A percentile compares a stretch with the other conserved stretches of the same genome.
These are phyloP conservation scores for Acanthurus leucopareius DNA, from an alignment of 2,797 vertebrate genomes.

Conservation along the genomic window DNA sequence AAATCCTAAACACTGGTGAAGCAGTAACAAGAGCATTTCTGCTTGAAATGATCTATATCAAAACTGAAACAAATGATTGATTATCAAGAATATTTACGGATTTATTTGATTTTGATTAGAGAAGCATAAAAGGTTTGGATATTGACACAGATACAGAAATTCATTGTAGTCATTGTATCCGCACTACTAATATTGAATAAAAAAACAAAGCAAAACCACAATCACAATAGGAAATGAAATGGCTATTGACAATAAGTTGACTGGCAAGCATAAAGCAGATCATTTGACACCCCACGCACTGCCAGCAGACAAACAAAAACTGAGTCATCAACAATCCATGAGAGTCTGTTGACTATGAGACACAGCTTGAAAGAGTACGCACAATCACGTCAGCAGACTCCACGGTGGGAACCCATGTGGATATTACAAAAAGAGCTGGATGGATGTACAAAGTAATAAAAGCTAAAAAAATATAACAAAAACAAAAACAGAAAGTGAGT, in stretches of 20 bases:
- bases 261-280: slow-evolving; percentile 2
- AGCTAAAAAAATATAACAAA: background rate
- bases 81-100: too few species aligned
- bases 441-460: background rate
- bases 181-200: background rate
- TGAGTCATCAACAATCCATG: slow-evolving; percentile 20
- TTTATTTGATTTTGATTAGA: too few species aligned
- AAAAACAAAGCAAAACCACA: background rate
- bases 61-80: too few species aligned
- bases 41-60: too few species aligned
- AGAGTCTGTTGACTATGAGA: slow-evolving; percentile 2
- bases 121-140: too few species aligned
- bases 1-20: background rate
- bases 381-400: slow-evolving; percentile 3
- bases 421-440: background rate
- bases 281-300: background rate
- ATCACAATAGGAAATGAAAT: slow-evolving; percentile 12
- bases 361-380: background rate
- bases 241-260: background rate
- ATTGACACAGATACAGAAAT: background rate
- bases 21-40: background rate
- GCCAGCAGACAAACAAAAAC: slow-evolving; percentile 12
- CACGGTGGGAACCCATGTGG: background rate
- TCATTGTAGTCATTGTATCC: background rate
- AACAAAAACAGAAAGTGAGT: slow-evolving; percentile 1